These are phyloP conservation scores for cattle (Bos taurus) DNA, from an alignment of 2,113 vertebrate species.

Conservation along the genomic window ARS-UCD2.0 NC_037350.1:9573001-9573500, in stretches of 20 bases:
- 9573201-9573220: not conserved
- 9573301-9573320: not conserved
- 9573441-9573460: not conserved
- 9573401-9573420: not conserved
- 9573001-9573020: not conserved
- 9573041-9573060: not conserved
- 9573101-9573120: not conserved
- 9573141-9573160: not conserved
- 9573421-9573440: not conserved
- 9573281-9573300: not conserved
- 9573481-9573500: not conserved
- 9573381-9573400: not conserved
- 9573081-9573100: not conserved
- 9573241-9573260: not conserved
- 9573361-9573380: not conserved
- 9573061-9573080: not conserved
- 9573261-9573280: not conserved
- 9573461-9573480: not conserved
- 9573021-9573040: slow-evolving; percentile 5
- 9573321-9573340: slow-evolving; percentile 7
- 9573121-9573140: not conserved
- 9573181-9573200: not conserved
- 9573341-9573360: slow-evolving; percentile 16
- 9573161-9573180: slow-evolving; percentile 23
- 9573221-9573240: not conserved